Evolutionary conservation across 2,113 vertebrate genomes (phyloP).

Genomic region (Antechinus flavipes): DNA sequence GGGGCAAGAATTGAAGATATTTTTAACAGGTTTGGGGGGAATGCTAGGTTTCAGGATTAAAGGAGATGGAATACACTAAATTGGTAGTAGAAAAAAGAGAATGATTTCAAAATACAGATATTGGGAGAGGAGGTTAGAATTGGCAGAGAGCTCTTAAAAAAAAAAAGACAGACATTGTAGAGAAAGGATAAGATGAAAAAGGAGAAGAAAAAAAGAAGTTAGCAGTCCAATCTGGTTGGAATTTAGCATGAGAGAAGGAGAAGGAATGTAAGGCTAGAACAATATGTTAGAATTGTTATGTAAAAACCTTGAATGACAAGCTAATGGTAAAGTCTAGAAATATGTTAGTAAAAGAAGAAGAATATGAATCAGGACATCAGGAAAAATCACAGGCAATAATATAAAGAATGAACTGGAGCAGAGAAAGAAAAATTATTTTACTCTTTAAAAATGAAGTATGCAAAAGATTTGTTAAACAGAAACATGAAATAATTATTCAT

Average conservation of each 20-base stretch:
- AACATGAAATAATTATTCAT: background rate
- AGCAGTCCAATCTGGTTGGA: background rate
- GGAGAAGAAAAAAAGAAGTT: background rate
- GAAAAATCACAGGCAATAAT: background rate
- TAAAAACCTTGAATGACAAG: background rate
- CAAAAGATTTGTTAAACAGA: background rate
- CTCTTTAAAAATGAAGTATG: background rate
- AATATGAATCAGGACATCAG: background rate
- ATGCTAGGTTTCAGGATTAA: background rate
- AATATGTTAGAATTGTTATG: background rate
- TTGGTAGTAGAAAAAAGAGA: background rate
- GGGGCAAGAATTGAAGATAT: background rate
- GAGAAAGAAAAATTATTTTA: background rate
- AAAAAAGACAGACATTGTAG: background rate
- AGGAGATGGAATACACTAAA: background rate
- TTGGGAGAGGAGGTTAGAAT: background rate
- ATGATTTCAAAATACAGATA: background rate
- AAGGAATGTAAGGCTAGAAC: background rate
- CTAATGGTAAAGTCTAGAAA: background rate
- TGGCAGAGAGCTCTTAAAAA: no score
- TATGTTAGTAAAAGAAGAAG: background rate
- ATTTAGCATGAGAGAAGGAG: background rate
- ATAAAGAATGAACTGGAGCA: background rate
- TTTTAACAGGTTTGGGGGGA: background rate
- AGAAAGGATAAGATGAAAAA: background rate